phyloP scores from a whole-genome alignment of 2,113 vertebrate genomes.

The Nesospiza acunhae region DNA sequence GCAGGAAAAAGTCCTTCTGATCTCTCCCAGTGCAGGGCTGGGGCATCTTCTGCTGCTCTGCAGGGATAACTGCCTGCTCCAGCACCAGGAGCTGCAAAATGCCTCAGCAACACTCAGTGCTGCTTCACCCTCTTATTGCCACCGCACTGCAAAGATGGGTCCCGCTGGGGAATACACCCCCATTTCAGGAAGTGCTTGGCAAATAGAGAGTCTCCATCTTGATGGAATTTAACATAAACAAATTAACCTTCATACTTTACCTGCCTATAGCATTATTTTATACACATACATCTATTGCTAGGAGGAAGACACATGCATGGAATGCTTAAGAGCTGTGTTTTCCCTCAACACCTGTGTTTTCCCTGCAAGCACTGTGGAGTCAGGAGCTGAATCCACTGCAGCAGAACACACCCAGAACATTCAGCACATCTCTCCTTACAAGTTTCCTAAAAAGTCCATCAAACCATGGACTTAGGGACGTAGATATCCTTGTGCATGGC shows the following conservation, averaged over 20 bases:
- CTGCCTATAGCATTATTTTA: neutral
- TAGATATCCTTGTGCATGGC: neutral
- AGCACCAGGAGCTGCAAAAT: neutral
- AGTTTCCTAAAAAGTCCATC: neutral
- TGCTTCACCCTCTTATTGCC: neutral
- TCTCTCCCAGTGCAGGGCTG: neutral
- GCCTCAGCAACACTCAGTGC: neutral
- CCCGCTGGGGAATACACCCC: neutral
- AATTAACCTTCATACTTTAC: neutral
- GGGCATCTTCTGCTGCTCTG: neutral
- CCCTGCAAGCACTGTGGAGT: neutral
- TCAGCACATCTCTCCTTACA: neutral
- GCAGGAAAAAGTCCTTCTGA: slow-evolving; percentile 5
- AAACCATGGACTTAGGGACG: neutral
- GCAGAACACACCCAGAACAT: neutral
- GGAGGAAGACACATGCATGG: neutral
- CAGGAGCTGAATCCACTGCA: neutral
- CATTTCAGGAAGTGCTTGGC: neutral
- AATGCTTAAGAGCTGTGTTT: neutral
- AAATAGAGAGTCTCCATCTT: neutral
- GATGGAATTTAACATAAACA: neutral
- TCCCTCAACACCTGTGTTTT: neutral
- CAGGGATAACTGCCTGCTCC: neutral
- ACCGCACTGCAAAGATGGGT: fast-evolving
- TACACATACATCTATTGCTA: neutral